phyloP scores from a whole-genome alignment of 2,888 invertebrate species.

The Lasioglossum oenotherae region DNA sequence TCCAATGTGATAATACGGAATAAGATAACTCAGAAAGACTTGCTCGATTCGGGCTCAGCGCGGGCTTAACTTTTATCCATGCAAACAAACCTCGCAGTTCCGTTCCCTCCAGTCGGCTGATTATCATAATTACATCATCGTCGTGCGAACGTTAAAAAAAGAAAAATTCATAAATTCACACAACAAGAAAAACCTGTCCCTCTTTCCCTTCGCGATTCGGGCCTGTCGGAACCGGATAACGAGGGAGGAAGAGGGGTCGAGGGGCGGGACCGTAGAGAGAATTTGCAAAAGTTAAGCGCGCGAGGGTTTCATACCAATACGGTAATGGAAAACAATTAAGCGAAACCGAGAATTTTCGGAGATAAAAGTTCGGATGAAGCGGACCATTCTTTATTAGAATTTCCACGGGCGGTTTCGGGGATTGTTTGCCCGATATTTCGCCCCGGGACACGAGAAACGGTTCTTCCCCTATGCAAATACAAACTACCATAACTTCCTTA shows the following conservation, averaged over 20 bases:
- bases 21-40: neutral
- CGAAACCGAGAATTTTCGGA: neutral
- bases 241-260: too few species aligned
- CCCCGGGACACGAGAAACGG: neutral
- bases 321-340: constrained; percentile 4
- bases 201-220: too few species aligned
- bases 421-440: constrained; percentile 44
- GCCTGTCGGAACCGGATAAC: neutral
- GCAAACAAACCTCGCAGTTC: neutral
- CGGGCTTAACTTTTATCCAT: neutral
- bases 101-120: neutral
- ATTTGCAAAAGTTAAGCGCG: constrained; percentile 13
- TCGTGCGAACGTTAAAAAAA: too few species aligned
- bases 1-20: neutral
- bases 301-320: neutral
- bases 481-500: constrained; percentile 41
- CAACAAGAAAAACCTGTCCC: too few species aligned
- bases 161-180: neutral
- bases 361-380: constrained; percentile 18
- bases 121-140: neutral
- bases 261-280: neutral
- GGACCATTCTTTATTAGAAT: constrained; percentile 17
- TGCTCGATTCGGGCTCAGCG: neutral
- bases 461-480: constrained; percentile 33
- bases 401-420: neutral